phyloP scores from a whole-genome alignment of 2,888 invertebrate species.

The Pristionchus arcanus region DNA sequence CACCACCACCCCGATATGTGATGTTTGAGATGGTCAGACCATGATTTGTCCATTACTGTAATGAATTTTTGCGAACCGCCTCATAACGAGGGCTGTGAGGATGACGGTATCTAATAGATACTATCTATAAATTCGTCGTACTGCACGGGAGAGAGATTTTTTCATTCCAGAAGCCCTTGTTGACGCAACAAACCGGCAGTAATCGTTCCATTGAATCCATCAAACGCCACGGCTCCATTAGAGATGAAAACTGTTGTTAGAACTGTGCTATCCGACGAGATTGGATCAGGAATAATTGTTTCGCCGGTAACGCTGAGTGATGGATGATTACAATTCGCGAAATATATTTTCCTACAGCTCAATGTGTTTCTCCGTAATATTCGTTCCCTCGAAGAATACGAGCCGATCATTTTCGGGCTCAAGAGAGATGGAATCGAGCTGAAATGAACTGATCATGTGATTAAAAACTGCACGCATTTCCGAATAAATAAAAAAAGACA shows the following conservation, averaged over 20 bases:
- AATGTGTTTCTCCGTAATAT: constrained; percentile 5
- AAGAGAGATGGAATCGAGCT: constrained; percentile 12
- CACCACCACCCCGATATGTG: constrained; percentile 24
- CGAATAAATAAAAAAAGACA: no score
- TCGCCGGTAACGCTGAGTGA: background rate
- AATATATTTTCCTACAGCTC: background rate
- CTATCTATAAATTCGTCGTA: no score
- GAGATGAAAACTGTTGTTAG: constrained; percentile 26
- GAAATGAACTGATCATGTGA: background rate
- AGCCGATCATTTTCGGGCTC: constrained; percentile 10
- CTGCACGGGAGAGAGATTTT: background rate
- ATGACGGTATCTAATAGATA: background rate
- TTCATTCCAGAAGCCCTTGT: background rate
- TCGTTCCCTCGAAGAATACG: constrained; percentile 12
- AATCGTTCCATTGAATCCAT: constrained; percentile 45
- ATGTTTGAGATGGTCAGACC: constrained; percentile 24
- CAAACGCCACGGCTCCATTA: constrained; percentile 16
- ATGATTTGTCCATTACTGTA: background rate
- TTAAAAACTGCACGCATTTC: no score
- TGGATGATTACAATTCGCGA: no score
- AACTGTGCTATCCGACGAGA: background rate
- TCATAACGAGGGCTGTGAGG: no score
- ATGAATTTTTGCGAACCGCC: no score
- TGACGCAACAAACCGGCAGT: background rate
- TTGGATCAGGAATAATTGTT: background rate